Conservation (phyloP, 1,140 invertebrate species). For the Xylocopa sonorina region DNA sequence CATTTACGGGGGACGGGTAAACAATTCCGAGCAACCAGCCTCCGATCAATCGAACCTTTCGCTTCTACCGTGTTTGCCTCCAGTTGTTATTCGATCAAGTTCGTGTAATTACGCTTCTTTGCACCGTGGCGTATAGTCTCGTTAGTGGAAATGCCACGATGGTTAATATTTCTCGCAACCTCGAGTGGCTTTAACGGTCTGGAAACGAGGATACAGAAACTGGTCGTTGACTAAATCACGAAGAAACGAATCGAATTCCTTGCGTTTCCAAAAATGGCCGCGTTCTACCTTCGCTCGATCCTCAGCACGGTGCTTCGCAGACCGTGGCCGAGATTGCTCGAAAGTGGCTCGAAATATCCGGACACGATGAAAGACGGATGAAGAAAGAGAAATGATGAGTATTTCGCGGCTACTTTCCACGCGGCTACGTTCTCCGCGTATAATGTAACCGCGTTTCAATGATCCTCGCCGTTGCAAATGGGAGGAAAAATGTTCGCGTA, state of each 20-base stretch:
- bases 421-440: background rate
- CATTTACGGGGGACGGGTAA: background rate
- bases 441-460: constrained; percentile 22
- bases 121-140: no score
- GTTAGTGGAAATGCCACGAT: no score
- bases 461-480: background rate
- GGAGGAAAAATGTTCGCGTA: background rate
- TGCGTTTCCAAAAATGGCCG: background rate
- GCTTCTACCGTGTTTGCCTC: constrained; percentile 20
- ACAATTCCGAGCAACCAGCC: background rate
- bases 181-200: background rate
- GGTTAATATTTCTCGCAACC: background rate
- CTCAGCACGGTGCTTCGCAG: background rate
- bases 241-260: background rate
- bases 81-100: constrained; percentile 13
- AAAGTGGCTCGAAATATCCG: constrained; percentile 23
- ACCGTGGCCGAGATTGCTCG: constrained; percentile 7
- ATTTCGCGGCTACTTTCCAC: constrained; percentile 9
- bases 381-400: constrained; percentile 7
- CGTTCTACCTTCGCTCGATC: background rate
- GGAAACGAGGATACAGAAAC: background rate
- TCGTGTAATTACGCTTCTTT: constrained; percentile 15
- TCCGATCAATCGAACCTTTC: constrained; percentile 37
- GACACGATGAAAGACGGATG: constrained; percentile 1
- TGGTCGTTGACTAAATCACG: background rate